Evolutionary conservation across 2,888 invertebrate species (phyloP).

Genomic region (Lithosia quadra): DNA sequence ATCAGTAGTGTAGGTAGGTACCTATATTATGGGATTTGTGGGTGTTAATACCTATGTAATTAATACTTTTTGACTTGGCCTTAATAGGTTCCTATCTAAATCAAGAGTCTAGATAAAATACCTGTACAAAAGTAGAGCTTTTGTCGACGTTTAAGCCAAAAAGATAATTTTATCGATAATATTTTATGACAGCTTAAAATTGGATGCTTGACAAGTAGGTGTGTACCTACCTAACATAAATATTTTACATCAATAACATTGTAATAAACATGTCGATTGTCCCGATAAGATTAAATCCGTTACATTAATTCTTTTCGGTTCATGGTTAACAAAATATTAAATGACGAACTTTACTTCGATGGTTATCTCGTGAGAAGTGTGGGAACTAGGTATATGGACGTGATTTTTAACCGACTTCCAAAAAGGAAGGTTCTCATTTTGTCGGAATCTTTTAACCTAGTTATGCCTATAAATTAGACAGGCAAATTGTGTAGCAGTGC

Average conservation of each 20-base stretch:
- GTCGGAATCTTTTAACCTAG: too few relatives aligned
- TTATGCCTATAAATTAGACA: too few relatives aligned
- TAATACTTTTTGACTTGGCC: neutral
- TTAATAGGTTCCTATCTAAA: neutral
- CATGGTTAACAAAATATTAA: slow-evolving; percentile 11
- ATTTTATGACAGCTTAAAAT: slow-evolving; percentile 17
- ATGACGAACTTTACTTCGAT: neutral
- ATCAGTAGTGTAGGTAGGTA: neutral
- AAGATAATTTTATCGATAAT: slow-evolving; percentile 11
- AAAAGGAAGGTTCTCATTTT: too few relatives aligned
- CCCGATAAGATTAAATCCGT: slow-evolving; percentile 18
- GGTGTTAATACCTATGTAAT: neutral
- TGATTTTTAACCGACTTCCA: too few relatives aligned
- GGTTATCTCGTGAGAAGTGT: slow-evolving; percentile 9
- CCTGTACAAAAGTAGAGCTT: neutral
- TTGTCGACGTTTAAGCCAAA: neutral
- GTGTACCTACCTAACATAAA: neutral
- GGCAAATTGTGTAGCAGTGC: too few relatives aligned
- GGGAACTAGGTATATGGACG: too few relatives aligned
- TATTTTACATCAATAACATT: slow-evolving; percentile 22
- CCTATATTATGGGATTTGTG: too few relatives aligned
- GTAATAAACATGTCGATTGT: slow-evolving; percentile 22
- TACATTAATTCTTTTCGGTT: slow-evolving; percentile 16
- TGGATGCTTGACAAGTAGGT: neutral
- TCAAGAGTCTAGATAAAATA: neutral